Conservation (phyloP, 2,888 invertebrate genomes). For the Drosophila koepferae region DNA sequence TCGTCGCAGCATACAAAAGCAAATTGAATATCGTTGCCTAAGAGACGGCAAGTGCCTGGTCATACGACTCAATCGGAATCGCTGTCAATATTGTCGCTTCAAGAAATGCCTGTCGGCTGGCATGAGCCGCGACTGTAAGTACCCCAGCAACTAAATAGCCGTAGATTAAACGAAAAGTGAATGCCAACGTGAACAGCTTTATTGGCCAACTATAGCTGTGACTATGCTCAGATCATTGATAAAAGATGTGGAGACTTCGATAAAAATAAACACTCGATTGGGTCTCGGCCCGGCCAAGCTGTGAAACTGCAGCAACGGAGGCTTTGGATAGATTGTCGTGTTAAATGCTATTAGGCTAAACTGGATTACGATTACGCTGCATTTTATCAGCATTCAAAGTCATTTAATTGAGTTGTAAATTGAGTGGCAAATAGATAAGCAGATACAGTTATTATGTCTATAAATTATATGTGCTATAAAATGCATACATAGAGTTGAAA, state of each 20-base stretch:
- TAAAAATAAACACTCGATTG: constrained; percentile 2
- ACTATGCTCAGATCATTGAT: constrained; percentile 51
- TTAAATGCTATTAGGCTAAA: background rate
- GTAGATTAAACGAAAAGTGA: constrained; percentile 32
- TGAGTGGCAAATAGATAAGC: background rate
- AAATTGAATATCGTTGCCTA: constrained; percentile 97
- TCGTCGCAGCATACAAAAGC: constrained; percentile 97
- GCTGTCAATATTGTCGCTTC: constrained; percentile 98
- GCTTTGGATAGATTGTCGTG: background rate
- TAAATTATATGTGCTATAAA: background rate
- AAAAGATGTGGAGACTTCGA: constrained; percentile 17
- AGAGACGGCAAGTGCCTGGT: constrained; percentile 97
- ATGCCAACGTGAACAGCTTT: constrained; percentile 60
- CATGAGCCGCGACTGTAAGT: constrained; percentile 99
- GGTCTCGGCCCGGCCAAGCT: background rate
- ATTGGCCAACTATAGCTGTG: constrained; percentile 58
- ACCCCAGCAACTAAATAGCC: constrained; percentile 42
- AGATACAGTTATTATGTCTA: background rate
- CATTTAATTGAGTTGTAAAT: constrained; percentile 10
- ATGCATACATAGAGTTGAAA: too few relatives aligned
- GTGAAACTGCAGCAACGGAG: constrained; percentile 3
- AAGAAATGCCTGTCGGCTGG: constrained; percentile 98
- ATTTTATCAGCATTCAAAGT: background rate
- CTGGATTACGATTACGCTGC: background rate
- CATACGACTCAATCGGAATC: constrained; percentile 96